Conservation (phyloP, 1,140 invertebrate species). For the Drosophila nigrodunni region DNA sequence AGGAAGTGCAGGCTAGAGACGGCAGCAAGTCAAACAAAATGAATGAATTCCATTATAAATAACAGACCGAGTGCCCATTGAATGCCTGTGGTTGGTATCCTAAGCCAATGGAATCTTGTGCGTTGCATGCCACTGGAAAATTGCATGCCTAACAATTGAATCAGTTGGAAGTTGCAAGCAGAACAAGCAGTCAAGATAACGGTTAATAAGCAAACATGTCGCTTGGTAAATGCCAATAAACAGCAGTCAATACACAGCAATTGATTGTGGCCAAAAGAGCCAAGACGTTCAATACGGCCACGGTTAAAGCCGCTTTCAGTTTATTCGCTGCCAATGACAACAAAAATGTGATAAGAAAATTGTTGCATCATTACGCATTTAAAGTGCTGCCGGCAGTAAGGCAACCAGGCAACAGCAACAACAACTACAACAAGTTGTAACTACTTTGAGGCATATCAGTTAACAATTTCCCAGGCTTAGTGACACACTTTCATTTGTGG, state of each 20-base stretch:
- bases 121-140: slow-evolving; percentile 11
- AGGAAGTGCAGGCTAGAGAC: neutral
- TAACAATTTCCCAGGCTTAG: slow-evolving; percentile 76
- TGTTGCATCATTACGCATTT: slow-evolving; percentile 77
- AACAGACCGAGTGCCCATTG: slow-evolving; percentile 3
- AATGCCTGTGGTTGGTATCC: slow-evolving; percentile 3
- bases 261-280: slow-evolving; percentile 22
- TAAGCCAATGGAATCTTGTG: slow-evolving; percentile 3
- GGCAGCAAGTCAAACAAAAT: slow-evolving; percentile 9
- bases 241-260: slow-evolving; percentile 32
- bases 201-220: slow-evolving; percentile 48
- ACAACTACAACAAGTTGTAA: slow-evolving; percentile 7
- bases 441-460: slow-evolving; percentile 51
- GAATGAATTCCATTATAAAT: slow-evolving; percentile 14
- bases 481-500: slow-evolving; percentile 74
- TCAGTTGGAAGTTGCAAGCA: slow-evolving; percentile 13
- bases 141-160: slow-evolving; percentile 43
- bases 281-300: neutral
- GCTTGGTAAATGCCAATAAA: slow-evolving; percentile 35
- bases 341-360: slow-evolving; percentile 75
- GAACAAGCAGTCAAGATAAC: slow-evolving; percentile 46
- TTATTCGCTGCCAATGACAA: slow-evolving; percentile 30
- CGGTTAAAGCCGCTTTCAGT: slow-evolving; percentile 17
- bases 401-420: slow-evolving; percentile 29
- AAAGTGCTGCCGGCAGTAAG: slow-evolving; percentile 20